Evolutionary conservation across 2,888 invertebrate genomes (phyloP).

Genomic region (Poecilobothrus nobilitatus): DNA sequence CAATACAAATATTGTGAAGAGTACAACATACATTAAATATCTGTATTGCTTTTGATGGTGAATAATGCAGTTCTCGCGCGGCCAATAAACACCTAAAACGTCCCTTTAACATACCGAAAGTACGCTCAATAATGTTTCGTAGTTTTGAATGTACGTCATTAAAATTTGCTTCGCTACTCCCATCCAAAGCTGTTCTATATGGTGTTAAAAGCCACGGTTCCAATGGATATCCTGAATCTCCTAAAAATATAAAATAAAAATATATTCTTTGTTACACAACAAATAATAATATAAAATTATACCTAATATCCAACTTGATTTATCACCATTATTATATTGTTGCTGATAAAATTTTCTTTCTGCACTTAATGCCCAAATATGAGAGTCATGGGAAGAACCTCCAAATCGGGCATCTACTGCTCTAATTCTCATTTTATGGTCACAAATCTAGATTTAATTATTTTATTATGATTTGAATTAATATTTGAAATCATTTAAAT

Average conservation of each 20-base stretch:
- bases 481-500: no score
- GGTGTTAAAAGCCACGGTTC: constrained; percentile 16
- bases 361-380: constrained; percentile 15
- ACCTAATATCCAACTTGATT: constrained; percentile 16
- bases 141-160: constrained; percentile 12
- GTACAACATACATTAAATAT: constrained; percentile 11
- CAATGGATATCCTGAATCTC: constrained; percentile 16
- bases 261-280: neutral
- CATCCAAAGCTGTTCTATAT: constrained; percentile 10
- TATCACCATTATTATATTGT: constrained; percentile 10
- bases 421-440: constrained; percentile 15
- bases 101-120: constrained; percentile 15
- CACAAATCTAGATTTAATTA: no score
- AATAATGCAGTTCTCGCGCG: no score
- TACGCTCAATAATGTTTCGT: constrained; percentile 14
- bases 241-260: neutral
- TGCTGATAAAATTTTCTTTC: constrained; percentile 14
- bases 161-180: constrained; percentile 11
- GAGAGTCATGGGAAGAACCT: constrained; percentile 17
- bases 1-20: constrained; percentile 9
- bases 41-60: constrained; percentile 13
- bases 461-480: no score
- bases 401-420: constrained; percentile 16
- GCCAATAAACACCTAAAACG: constrained; percentile 12
- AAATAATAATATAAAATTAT: neutral